Evolutionary conservation across 2,113 vertebrate species (phyloP).

Genomic region (Cebus imitator): DNA sequence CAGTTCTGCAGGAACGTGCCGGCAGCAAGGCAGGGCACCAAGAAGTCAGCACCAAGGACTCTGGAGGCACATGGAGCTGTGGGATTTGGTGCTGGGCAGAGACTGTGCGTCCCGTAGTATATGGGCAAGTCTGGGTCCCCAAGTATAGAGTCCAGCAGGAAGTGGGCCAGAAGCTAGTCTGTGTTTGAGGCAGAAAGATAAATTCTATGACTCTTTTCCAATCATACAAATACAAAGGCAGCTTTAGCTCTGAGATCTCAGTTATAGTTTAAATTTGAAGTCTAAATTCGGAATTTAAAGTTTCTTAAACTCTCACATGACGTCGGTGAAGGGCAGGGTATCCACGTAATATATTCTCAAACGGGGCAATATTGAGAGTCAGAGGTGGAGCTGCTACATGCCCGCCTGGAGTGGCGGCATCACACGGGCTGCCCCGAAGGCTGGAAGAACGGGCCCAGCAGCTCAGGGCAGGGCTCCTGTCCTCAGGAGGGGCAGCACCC

Average conservation of each 20-base stretch:
- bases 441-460: neutral
- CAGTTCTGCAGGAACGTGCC: neutral
- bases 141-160: neutral
- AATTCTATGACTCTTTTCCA: neutral
- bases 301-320: neutral
- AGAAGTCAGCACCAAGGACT: neutral
- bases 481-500: neutral
- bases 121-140: neutral
- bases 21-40: no score
- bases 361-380: neutral
- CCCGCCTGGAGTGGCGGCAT: neutral
- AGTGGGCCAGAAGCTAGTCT: neutral
- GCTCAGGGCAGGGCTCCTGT: neutral
- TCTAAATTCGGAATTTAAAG: neutral
- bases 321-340: neutral
- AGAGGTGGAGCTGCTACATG: neutral
- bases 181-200: neutral
- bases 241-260: neutral
- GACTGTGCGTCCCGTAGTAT: neutral
- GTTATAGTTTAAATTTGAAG: neutral
- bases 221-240: neutral
- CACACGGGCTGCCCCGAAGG: neutral
- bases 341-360: neutral
- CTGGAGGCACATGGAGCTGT: neutral
- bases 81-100: neutral